These are phyloP conservation scores for Gymnoscopelus microlampas DNA, from an alignment of 2,797 vertebrate species.

Conservation along the genomic window DNA sequence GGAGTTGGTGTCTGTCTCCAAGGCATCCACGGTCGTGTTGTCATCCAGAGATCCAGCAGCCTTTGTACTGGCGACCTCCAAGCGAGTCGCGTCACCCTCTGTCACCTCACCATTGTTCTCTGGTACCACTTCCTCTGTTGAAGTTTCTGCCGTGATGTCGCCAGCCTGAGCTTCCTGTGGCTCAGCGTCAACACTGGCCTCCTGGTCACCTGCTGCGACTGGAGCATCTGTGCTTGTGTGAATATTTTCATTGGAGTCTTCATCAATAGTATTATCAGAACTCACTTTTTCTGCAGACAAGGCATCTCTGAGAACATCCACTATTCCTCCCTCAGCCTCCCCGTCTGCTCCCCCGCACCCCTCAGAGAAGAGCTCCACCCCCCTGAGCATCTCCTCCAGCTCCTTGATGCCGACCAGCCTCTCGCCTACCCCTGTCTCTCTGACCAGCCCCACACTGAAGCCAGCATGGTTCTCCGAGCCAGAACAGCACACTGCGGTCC, in stretches of 20 bases:
- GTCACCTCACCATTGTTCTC: constrained; percentile 3
- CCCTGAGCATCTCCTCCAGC: constrained; percentile 73
- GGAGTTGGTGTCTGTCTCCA: constrained; percentile 57
- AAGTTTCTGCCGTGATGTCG: constrained; percentile 27
- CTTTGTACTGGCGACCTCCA: constrained; percentile 23
- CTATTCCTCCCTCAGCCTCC: constrained; percentile 22
- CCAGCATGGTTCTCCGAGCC: constrained; percentile 49
- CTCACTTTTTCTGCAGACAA: constrained; percentile 19
- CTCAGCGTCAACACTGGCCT: constrained; percentile 14
- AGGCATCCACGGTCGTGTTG: constrained; percentile 32
- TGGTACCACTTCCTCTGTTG: constrained; percentile 24
- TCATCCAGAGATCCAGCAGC: constrained; percentile 25
- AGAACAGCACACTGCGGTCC: constrained; percentile 74
- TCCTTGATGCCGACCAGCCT: constrained; percentile 71
- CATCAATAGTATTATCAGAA: constrained; percentile 3
- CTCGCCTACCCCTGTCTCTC: constrained; percentile 49
- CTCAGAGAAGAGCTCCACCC: constrained; percentile 72
- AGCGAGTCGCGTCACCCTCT: constrained; percentile 2
- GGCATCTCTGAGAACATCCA: constrained; percentile 21
- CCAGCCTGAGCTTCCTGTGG: constrained; percentile 25
- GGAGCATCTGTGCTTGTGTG: constrained; percentile 7
- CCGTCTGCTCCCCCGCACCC: constrained; percentile 62
- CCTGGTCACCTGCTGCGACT: constrained; percentile 1
- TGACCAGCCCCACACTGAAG: constrained; percentile 76
- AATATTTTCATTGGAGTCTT: constrained; percentile 7